These are phyloP conservation scores for Pristionchus pacificus DNA, from an alignment of 1,140 invertebrate species.

Conservation along the genomic window DNA sequence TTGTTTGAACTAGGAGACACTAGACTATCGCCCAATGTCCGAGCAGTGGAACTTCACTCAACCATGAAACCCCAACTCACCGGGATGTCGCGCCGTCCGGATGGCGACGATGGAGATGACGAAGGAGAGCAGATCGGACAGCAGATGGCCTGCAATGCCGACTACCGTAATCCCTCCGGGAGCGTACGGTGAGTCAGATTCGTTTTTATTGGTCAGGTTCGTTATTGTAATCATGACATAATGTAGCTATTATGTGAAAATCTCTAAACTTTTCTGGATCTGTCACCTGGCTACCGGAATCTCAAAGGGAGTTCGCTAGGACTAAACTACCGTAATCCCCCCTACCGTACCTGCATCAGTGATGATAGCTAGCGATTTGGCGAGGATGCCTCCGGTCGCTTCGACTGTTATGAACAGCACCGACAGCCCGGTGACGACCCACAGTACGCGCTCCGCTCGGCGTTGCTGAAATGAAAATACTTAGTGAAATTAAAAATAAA, in stretches of 20 bases:
- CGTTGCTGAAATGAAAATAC: slow-evolving; percentile 61
- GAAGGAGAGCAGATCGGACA: slow-evolving; percentile 92
- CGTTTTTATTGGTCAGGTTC: no score
- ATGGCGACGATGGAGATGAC: slow-evolving; percentile 92
- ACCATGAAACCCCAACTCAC: slow-evolving; percentile 4
- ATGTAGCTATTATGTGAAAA: no score
- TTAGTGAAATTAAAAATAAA: neutral
- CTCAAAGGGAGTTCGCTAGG: no score
- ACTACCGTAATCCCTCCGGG: neutral
- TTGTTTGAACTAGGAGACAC: no score
- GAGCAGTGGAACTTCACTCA: no score
- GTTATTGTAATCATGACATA: no score
- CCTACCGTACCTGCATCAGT: slow-evolving; percentile 71
- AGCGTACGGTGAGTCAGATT: no score
- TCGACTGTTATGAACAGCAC: slow-evolving; percentile 47
- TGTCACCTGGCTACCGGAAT: no score
- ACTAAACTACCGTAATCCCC: neutral
- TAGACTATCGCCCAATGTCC: no score
- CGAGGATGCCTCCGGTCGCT: slow-evolving; percentile 42
- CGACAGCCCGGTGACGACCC: slow-evolving; percentile 46
- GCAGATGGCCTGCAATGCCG: slow-evolving; percentile 70
- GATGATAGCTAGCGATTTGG: slow-evolving; percentile 75
- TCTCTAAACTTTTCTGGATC: no score
- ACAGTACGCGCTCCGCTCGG: slow-evolving; percentile 44
- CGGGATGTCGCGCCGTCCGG: slow-evolving; percentile 73